Conservation (phyloP, 1,140 invertebrate species). For the Danaus melanippus region DNA sequence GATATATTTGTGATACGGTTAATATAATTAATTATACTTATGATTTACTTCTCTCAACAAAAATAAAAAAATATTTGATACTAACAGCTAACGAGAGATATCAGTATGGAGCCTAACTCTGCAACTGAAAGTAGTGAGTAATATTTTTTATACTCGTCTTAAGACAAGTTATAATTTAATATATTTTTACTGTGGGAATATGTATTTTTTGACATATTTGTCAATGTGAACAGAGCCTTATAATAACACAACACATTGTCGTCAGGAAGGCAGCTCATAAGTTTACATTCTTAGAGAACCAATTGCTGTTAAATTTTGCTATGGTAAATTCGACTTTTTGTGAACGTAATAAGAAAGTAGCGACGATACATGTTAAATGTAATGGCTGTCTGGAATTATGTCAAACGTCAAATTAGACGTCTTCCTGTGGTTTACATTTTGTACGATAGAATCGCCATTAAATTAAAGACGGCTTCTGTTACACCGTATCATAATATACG, state of each 20-base stretch:
- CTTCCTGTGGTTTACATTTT: constrained; percentile 60
- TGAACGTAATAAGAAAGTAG: constrained; percentile 5
- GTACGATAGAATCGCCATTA: constrained; percentile 51
- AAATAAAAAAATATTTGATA: no score
- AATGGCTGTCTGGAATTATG: constrained; percentile 49
- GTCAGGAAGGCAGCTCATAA: background rate
- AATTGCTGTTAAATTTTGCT: constrained; percentile 7
- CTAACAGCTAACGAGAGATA: no score
- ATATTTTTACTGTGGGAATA: no score
- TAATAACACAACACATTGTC: constrained; percentile 1
- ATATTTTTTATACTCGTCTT: no score
- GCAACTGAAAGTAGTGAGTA: no score
- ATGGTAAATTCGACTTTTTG: constrained; percentile 1
- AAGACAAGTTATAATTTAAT: no score
- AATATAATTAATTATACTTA: no score
- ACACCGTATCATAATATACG: constrained; percentile 24
- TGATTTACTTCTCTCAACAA: no score
- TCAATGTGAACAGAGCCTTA: background rate
- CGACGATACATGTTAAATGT: constrained; percentile 22
- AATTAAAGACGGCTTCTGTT: constrained; percentile 21
- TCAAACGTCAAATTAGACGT: constrained; percentile 64
- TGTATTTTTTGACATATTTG: no score
- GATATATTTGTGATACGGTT: no score
- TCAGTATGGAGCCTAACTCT: no score
- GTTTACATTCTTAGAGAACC: background rate